Conservation (phyloP, 2,113 vertebrate species). For the Plotosus lineatus region DNA sequence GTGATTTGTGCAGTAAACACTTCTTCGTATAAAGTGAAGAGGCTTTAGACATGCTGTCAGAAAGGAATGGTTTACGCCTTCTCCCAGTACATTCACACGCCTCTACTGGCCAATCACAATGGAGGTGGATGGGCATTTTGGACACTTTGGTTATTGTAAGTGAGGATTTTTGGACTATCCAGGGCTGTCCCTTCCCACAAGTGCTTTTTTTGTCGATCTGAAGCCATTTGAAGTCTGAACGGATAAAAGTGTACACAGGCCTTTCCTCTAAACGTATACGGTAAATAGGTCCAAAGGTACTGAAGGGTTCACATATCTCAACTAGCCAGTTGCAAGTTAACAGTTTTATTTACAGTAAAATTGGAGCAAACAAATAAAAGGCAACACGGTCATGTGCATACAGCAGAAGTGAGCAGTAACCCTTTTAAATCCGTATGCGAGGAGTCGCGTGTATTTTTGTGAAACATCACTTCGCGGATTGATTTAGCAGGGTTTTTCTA, state of each 20-base stretch:
- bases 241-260: no score
- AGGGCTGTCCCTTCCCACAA: background rate
- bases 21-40: background rate
- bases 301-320: background rate
- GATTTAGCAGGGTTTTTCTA: no score
- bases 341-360: background rate
- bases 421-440: no score
- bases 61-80: conserved; percentile 2
- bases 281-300: background rate
- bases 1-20: background rate
- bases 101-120: conserved; percentile 21
- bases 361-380: no score
- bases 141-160: conserved; percentile 4
- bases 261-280: background rate
- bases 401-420: no score
- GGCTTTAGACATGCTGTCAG: conserved; percentile 10
- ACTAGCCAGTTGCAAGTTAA: background rate
- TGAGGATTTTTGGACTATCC: background rate
- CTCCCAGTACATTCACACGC: background rate
- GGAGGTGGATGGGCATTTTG: conserved; percentile 3
- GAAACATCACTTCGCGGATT: no score
- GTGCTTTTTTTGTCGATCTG: background rate
- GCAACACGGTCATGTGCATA: no score
- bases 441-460: no score
- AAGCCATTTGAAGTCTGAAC: background rate